Conservation (phyloP, 2,113 vertebrate species). For the Gopherus evgoodei region DNA sequence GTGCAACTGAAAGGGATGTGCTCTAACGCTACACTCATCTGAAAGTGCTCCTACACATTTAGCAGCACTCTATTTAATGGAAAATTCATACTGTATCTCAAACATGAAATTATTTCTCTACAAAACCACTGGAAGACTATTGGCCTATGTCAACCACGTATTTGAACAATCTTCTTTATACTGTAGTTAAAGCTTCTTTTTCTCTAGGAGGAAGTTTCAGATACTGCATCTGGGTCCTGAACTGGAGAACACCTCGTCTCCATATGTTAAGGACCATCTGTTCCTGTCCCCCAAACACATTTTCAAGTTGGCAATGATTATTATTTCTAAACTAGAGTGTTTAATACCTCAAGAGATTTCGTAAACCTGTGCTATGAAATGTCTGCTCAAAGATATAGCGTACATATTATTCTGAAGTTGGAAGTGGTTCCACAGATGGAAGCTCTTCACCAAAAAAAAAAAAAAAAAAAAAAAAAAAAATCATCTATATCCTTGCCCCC, state of each 20-base stretch:
- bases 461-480: too few species aligned
- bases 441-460: not conserved
- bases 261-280: not conserved
- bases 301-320: not conserved
- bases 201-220: not conserved
- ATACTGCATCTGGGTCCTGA: not conserved
- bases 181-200: not conserved
- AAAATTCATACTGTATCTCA: not conserved
- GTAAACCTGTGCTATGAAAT: not conserved
- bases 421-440: not conserved
- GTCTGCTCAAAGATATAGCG: not conserved
- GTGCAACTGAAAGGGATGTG: not conserved
- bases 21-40: too few species aligned
- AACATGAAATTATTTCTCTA: not conserved
- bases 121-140: not conserved
- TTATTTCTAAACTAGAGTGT: not conserved
- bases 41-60: not conserved
- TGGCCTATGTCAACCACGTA: not conserved
- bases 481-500: not conserved
- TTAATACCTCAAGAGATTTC: not conserved
- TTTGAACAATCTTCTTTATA: not conserved
- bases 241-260: not conserved
- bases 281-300: not conserved
- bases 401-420: not conserved
- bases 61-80: not conserved